Percentiles rank a stretch among this genome's conserved stretches.
Conservation (phyloP, 2,888 invertebrate genomes). For the Phragmatobia fuliginosa region DNA sequence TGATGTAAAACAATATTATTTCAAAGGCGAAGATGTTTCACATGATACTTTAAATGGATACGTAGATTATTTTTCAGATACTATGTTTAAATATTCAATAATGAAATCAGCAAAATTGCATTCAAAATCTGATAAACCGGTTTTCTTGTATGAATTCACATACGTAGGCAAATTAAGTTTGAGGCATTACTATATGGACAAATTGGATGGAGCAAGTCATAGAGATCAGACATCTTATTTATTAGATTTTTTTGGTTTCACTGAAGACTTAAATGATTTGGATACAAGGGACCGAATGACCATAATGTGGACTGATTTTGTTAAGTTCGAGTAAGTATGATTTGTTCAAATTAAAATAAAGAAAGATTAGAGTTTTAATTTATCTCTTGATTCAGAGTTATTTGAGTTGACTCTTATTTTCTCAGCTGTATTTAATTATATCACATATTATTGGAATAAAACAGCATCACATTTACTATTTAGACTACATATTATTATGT, state of each 20-base stretch:
- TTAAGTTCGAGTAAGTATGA: constrained; percentile 73
- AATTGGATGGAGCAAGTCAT: constrained; percentile 76
- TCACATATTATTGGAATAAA: neutral
- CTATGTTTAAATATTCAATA: constrained; percentile 78
- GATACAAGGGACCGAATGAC: constrained; percentile 75
- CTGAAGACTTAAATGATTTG: constrained; percentile 67
- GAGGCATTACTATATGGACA: constrained; percentile 72
- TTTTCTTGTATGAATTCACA: constrained; percentile 77
- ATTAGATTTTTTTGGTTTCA: constrained; percentile 72
- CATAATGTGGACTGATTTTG: constrained; percentile 78
- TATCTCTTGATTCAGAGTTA: no score
- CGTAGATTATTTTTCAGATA: constrained; percentile 77
- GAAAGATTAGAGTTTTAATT: no score
- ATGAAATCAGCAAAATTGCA: constrained; percentile 75
- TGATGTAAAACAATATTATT: constrained; percentile 68
- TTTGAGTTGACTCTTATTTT: no score
- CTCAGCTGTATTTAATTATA: no score
- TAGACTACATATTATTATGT: neutral
- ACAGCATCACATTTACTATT: neutral
- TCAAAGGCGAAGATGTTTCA: constrained; percentile 66
- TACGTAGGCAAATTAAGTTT: constrained; percentile 74
- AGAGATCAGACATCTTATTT: constrained; percentile 78
- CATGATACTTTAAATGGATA: constrained; percentile 64
- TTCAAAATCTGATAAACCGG: constrained; percentile 59
- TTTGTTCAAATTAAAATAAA: neutral